A percentile compares a stretch with the other conserved stretches of the same genome.
Evolutionary conservation across 92 coral and sea anemone genomes (phyloP).

Genomic region (Isaurus tuberculatus): DNA sequence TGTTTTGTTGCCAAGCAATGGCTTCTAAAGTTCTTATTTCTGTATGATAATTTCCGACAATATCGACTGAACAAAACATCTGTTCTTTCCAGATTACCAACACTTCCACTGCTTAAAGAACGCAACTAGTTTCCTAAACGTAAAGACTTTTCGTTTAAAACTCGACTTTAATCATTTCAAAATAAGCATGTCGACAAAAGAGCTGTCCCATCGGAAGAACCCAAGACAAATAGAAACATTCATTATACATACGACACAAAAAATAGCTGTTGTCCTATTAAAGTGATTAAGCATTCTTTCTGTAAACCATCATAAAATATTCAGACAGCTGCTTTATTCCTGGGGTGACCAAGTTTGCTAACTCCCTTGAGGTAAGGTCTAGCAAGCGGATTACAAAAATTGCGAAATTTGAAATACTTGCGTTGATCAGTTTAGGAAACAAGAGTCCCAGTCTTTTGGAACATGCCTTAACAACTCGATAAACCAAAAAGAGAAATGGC

Average conservation of each 20-base stretch:
- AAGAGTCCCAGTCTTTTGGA: conserved; percentile 9
- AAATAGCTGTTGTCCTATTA: conserved; percentile 69
- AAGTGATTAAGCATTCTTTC: conserved; percentile 78
- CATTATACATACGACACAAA: conserved; percentile 45
- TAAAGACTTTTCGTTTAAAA: conserved; percentile 2
- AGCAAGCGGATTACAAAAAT: conserved; percentile 5
- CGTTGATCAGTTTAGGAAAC: neutral
- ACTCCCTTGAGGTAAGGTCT: conserved; percentile 63
- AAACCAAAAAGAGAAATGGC: neutral
- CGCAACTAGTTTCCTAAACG: conserved; percentile 24
- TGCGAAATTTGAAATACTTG: neutral
- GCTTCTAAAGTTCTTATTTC: conserved; percentile 53
- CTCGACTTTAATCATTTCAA: conserved; percentile 38
- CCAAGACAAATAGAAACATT: conserved; percentile 60
- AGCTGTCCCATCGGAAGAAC: conserved; percentile 35
- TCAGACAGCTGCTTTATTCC: conserved; percentile 69
- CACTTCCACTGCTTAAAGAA: conserved; percentile 35
- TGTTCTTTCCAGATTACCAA: conserved; percentile 39
- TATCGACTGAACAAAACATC: conserved; percentile 54
- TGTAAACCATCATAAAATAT: conserved; percentile 74
- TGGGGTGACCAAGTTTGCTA: conserved; percentile 53
- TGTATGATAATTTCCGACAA: conserved; percentile 55
- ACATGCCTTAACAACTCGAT: neutral
- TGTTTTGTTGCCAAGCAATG: conserved; percentile 64
- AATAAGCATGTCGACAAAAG: conserved; percentile 38